A percentile compares a stretch with the other conserved stretches of the same genome.
Evolutionary conservation across 2,113 vertebrate genomes (phyloP).

Genomic region (Desmodus rotundus): DNA sequence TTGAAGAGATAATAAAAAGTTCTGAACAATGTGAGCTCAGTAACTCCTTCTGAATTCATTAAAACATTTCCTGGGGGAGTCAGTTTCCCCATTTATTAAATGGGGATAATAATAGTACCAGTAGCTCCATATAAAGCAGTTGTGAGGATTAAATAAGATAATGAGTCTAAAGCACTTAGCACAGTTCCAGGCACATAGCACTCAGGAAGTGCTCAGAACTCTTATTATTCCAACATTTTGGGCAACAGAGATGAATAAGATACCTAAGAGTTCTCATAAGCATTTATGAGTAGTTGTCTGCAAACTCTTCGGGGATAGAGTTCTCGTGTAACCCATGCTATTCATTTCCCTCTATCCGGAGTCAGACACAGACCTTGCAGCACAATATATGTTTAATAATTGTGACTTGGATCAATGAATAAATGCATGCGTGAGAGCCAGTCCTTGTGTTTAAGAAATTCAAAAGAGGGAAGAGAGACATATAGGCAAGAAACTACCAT

Average conservation of each 20-base stretch:
- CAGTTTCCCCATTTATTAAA: neutral
- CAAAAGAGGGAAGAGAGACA: neutral
- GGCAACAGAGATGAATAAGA: neutral
- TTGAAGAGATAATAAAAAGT: neutral
- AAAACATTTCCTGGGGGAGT: neutral
- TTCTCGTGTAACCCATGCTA: neutral
- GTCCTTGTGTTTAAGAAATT: neutral
- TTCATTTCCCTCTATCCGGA: neutral
- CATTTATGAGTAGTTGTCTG: neutral
- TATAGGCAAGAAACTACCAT: neutral
- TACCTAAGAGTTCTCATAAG: neutral
- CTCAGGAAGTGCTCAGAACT: neutral
- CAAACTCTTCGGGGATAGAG: neutral
- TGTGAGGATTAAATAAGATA: neutral
- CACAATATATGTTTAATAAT: neutral
- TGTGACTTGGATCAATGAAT: neutral
- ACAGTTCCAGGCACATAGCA: neutral
- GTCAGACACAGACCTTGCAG: neutral
- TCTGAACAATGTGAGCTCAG: neutral
- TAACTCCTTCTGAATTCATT: neutral
- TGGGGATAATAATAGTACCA: neutral
- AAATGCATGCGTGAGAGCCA: neutral
- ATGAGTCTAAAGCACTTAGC: neutral
- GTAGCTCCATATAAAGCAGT: neutral
- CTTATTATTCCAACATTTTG: neutral